Evolutionary conservation across 2,888 invertebrate genomes (phyloP), one percentile per base, ranked within the genome.

Genomic region (Eudemis profundana): DNA sequence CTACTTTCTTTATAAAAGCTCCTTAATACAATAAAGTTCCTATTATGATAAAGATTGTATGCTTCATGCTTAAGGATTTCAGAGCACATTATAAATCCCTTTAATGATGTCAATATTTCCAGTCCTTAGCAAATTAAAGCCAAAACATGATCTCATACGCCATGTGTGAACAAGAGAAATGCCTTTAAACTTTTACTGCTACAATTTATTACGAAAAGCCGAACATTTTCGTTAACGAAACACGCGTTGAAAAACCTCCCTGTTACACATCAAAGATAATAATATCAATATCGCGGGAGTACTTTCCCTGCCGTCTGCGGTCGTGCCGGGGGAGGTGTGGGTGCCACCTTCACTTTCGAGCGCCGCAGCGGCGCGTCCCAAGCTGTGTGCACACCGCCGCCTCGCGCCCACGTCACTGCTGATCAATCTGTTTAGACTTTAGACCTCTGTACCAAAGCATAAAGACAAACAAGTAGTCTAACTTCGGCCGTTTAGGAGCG

Each of bases 231-330:
- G 50, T 50, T 51, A 51, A 36, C 57, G 33, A 61, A 61, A 65
- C 46, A 42, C 56, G 36, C 50, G 49, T 42, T 36, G 23, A 17
- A 61, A 59, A 59, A 65, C 59, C 59, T 65, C 47, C 65, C 53
- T 21, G 46, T 47, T 59, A 60, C 60, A 60, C 60, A 53, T 60
- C 59, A 53, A 65, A 65, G 53, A 51, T 62, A 57, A 61, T 38
- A 59, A 63, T 69, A 65, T 65, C 47, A 68, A 59, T 69, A 68
- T 69, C 62, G 51, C 67, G 61, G 66, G 70, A 73, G 77, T 78
- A 82, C 83, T 83, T 84, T 86, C 85, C 77, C 86, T 80, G 78
- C 74, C 78, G 83, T 83, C 82, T 85, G 86, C 76, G 82, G 78
- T 76, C 77, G 70, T 69, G 73, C 70, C 61, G 40, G 64, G 38